Evolutionary conservation across 2,888 invertebrate genomes (phyloP), one percentile per base, ranked within the genome.

Genomic region (Mycalesis mineus): DNA sequence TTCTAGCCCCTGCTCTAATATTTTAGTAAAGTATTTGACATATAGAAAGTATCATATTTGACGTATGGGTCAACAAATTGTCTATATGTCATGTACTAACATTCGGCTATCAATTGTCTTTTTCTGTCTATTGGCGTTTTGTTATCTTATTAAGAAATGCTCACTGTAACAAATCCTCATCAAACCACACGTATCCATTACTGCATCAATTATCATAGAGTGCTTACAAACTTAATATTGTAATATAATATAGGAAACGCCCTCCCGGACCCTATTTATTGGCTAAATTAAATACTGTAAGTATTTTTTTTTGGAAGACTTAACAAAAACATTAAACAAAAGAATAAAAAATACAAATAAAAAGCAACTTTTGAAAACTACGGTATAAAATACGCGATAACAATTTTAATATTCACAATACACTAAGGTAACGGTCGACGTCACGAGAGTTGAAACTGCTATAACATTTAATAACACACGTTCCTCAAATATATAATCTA

Each of bases 141-240:
- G 14, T 45, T 31, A 45, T 9, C 29, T 14, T 45, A 44, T 1
- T 31, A 9, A 15, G 11, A 42, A 17, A 22, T 53, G 15, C 37
- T 47, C 45, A 39, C 31, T 48, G 28, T 55, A 33, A 49, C 49
- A 49, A 22, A 48, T 36, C 8, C 37, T 49, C 37, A 37, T 36
- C 36, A 77, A 77, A 80, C 78, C 70, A 71, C 73, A 68, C 67
- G 69, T 73, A 70, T 67, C 57, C 63, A 67, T 65, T 62, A 65
- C 63, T 67, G 67, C 68, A 67, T 73, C 72, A 76, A 72, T 73
- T 78, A 76, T 77, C 75, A 80, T 81, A 81, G 78, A 83, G 84
- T 85, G 86, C 82, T 83, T 47, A 78, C 79, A 80, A 86, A 83
- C 82, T 82, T 84, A 84, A 83, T 80, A 82, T 80, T 80, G 81